Evolutionary conservation across 2,888 invertebrate genomes (phyloP).

Genomic region (Pomacea canaliculata): DNA sequence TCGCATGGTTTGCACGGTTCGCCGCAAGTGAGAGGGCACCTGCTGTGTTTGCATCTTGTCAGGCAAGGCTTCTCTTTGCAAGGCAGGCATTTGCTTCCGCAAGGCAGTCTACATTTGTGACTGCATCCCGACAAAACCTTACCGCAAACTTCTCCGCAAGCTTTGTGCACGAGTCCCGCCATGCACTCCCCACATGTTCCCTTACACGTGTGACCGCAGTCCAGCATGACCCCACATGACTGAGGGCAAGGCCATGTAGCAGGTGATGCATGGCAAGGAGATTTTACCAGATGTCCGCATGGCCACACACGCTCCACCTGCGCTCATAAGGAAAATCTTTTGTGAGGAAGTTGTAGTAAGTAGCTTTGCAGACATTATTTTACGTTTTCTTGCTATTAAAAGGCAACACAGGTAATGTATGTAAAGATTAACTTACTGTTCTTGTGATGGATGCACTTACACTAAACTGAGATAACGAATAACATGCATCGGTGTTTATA

Average conservation of each 20-base stretch:
- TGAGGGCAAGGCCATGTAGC: constrained; percentile 12
- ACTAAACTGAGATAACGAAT: too few species aligned
- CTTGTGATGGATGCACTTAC: too few species aligned
- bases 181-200: constrained; percentile 29
- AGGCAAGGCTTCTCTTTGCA: constrained; percentile 13
- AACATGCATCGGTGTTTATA: too few species aligned
- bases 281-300: constrained; percentile 24
- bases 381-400: not conserved
- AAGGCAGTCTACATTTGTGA: constrained; percentile 27
- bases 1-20: constrained; percentile 25
- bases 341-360: too few species aligned
- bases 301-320: constrained; percentile 21
- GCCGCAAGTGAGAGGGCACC: constrained; percentile 13
- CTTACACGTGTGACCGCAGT: constrained; percentile 26
- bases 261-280: constrained; percentile 19
- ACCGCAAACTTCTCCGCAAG: constrained; percentile 24
- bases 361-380: too few species aligned
- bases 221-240: constrained; percentile 17
- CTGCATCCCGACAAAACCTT: constrained; percentile 24
- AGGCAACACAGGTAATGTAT: too few species aligned
- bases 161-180: constrained; percentile 26
- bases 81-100: constrained; percentile 26
- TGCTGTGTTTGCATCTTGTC: constrained; percentile 17
- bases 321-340: not conserved
- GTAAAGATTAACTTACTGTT: too few species aligned